Evolutionary conservation across 2,797 vertebrate genomes (phyloP).

Genomic region (Poeciliopsis paucimaculata): DNA sequence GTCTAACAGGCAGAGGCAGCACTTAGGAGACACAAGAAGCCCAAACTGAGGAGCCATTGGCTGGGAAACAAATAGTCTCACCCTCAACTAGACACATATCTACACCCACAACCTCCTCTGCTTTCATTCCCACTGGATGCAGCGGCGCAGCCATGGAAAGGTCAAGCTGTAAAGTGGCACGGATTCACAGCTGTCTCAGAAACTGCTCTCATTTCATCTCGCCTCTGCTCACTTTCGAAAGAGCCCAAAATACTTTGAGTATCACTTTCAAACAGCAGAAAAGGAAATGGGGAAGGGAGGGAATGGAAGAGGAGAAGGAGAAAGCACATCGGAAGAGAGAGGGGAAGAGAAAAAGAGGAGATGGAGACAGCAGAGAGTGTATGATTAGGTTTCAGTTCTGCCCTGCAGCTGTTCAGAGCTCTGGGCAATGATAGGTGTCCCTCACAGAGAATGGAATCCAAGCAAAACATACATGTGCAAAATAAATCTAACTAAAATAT

Average conservation of each 20-base stretch:
- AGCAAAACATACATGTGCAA: conserved; percentile 72
- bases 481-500: conserved; percentile 6
- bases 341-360: conserved; percentile 34
- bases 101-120: conserved; percentile 57
- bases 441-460: conserved; percentile 69
- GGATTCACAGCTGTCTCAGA: conserved; percentile 67
- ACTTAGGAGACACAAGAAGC: conserved; percentile 51
- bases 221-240: conserved; percentile 62
- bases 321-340: conserved; percentile 46
- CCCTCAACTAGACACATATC: conserved; percentile 54
- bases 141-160: conserved; percentile 51
- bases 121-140: conserved; percentile 43
- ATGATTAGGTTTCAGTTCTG: conserved; percentile 72
- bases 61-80: conserved; percentile 60
- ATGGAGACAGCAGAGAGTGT: conserved; percentile 59
- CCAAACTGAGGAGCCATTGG: conserved; percentile 57
- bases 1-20: conserved; percentile 46
- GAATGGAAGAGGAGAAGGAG: conserved; percentile 36
- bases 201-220: conserved; percentile 60
- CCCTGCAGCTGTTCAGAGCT: conserved; percentile 70
- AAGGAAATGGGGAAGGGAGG: conserved; percentile 65
- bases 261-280: conserved; percentile 76
- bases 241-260: conserved; percentile 62
- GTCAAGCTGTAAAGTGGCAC: conserved; percentile 53
- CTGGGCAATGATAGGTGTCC: conserved; percentile 61